A percentile compares a stretch with the other conserved stretches of the same genome.
phyloP scores from a whole-genome alignment of 1,140 invertebrate species.

The Drosophila repleta region DNA sequence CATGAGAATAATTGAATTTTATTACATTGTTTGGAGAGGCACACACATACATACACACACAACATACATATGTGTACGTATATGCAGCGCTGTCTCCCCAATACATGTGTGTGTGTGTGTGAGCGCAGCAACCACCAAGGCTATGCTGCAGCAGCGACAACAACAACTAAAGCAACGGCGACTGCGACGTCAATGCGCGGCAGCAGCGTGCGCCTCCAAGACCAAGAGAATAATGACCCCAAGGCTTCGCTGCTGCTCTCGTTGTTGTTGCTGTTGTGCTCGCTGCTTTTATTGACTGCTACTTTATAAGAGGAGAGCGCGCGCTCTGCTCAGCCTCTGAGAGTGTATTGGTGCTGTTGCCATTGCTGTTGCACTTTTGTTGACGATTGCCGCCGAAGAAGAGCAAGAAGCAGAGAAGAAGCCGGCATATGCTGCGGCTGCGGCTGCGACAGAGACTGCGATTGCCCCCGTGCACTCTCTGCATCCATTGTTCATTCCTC shows the following conservation, averaged over 20 bases:
- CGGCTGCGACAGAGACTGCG: conserved; percentile 14
- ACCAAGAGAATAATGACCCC: conserved; percentile 84
- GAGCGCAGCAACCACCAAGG: conserved; percentile 76
- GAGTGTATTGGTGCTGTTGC: conserved; percentile 47
- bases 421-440: conserved; percentile 77
- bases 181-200: conserved; percentile 56
- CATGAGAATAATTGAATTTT: conserved; percentile 84
- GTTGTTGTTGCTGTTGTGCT: conserved; percentile 41
- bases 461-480: conserved; percentile 18
- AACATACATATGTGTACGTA: conserved; percentile 43
- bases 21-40: conserved; percentile 84
- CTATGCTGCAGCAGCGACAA: conserved; percentile 56
- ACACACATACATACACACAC: conserved; percentile 41
- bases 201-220: conserved; percentile 70
- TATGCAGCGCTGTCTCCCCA: conserved; percentile 39
- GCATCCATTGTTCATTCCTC: conserved; percentile 9
- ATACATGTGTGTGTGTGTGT: conserved; percentile 40
- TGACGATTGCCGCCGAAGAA: conserved; percentile 56
- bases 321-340: conserved; percentile 47
- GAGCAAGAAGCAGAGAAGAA: conserved; percentile 65
- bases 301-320: conserved; percentile 61
- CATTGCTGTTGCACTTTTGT: conserved; percentile 49
- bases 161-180: conserved; percentile 37
- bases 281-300: conserved; percentile 73
- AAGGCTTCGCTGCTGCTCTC: conserved; percentile 72